Evolutionary conservation across 2,113 vertebrate genomes (phyloP), one percentile per base, ranked within the genome.

Genomic region (Ahaetulla prasina): DNA sequence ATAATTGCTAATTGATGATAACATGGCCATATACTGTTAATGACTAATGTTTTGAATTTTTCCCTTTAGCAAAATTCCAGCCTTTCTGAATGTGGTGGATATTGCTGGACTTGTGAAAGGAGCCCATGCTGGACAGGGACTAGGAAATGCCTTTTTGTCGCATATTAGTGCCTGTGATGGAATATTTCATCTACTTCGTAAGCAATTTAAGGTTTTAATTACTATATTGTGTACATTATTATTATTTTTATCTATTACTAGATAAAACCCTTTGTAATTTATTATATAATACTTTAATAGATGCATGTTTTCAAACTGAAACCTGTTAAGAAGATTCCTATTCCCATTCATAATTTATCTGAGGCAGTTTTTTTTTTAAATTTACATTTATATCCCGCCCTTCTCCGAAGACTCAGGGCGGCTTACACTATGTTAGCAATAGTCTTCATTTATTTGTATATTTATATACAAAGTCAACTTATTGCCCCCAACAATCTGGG

Each of bases 61-160:
- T 80, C 97, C 63, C 12, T 98, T 94, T 95, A 99, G 99, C 97
- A 99, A 99, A 97, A 98, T 99, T 95, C 99, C 99, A 84, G 99
- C 99, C 18, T 99, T 99, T 97, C 97, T 99, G 89, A 99, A 99
- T 87, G 98, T 99, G 85, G 99, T 99, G 97, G 99, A 99, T 97
- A 99, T 99, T 93, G 99, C 99, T 94, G 99, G 99, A 53, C 98
- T 99, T 94, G 99, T 99, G 95, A 99, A 99, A 97, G 99, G 99
- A 95, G 99, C 99, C 80, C 99, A 99, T 63, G 96, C 98, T 45
- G 99, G 99, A 35, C 99, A 99, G 96, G 99, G 99, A 93, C 97
- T 99, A 92, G 99, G 99, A 95, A 99, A 99, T 87, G 98, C 99
- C 94, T 99, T 99, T 97, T 98, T 99, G 95, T 99, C 99, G 84